Percentiles rank a stretch among this genome's conserved stretches.
Evolutionary conservation across 2,888 invertebrate genomes (phyloP).

Genomic region (Leptothorax acervorum): DNA sequence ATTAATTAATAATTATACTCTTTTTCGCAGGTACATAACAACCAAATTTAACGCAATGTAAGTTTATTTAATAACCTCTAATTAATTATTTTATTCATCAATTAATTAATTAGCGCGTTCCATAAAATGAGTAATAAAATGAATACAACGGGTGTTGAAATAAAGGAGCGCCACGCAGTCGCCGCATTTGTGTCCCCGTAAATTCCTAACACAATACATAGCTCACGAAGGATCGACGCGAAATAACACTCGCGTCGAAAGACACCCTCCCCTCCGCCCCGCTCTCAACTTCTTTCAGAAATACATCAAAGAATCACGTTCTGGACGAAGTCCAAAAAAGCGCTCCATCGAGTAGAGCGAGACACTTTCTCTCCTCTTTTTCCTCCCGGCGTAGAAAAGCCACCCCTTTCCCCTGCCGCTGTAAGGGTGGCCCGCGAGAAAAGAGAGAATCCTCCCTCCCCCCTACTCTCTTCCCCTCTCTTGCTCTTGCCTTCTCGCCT

Average conservation of each 20-base stretch:
- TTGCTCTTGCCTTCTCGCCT: conserved; percentile 60
- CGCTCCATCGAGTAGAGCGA: conserved; percentile 45
- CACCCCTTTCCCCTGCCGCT: not conserved
- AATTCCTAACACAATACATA: not conserved
- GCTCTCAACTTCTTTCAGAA: not conserved
- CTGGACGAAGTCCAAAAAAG: conserved; percentile 65
- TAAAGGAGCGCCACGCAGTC: not conserved
- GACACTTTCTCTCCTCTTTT: conserved; percentile 2
- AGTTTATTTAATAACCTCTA: conserved; percentile 4
- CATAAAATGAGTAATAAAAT: conserved; percentile 10
- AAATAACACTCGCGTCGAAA: not conserved
- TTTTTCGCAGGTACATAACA: not conserved
- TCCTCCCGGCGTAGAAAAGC: conserved; percentile 51
- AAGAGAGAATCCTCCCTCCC: conserved; percentile 52
- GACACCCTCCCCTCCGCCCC: not conserved
- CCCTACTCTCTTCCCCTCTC: conserved; percentile 2
- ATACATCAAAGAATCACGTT: conserved; percentile 3
- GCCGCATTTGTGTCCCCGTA: not conserved
- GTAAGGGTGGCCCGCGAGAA: conserved; percentile 49
- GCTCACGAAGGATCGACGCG: not conserved
- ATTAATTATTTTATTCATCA: conserved; percentile 41
- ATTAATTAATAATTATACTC: conserved; percentile 15
- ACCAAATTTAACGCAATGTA: not conserved
- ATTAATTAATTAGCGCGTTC: conserved; percentile 19
- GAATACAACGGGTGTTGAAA: not conserved